Base-by-base conservation (phyloP, 1,140 invertebrate species). In the Drosophila burlai region DNA sequence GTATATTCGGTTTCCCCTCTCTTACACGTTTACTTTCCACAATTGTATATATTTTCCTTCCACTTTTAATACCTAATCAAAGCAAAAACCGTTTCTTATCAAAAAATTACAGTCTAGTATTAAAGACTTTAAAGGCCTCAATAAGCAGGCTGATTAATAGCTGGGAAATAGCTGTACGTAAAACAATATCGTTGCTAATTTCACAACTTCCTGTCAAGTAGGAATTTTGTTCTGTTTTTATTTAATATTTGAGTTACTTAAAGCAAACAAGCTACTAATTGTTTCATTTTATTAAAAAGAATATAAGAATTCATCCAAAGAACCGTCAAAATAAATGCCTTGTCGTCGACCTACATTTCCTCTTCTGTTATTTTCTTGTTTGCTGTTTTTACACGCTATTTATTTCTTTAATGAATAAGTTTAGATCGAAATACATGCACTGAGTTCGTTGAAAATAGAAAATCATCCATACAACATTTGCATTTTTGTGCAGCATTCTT, bases 401-500 rank as follows among this genome's bases (percentile, higher is more conserved):
- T 55, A 38, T 55, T 55, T 38, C 4, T 24, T 16, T 38, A n/a
- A 52, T 16, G 21, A 46, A 45, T 43, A 40, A 66, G 18, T 47
- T 40, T 24, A 21, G 36, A 50, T 42, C 29, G 8, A 24, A 36
- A 55, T 42, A 34, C 24, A 57, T 59, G 54, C 36, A 57, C 24
- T 11, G n/a, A 31, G 40, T 34, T 55, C 6, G 43, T 52, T 42
- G 16, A 24, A 36, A 52, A n/a, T 2, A 7, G 16, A 69, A 43
- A 52, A 65, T 60, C 21, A 40, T 31, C 45, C 3, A 38, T 69
- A 60, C 68, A 43, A 52, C 68, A 62, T 81, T 76, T 66, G 73
- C 72, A 75, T 74, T 77, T 73, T 55, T 73, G 49, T 78, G 65
- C 47, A 18, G 34, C 57, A 43, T 69, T 62, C 45, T 68, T 55